Evolutionary conservation across 1,140 invertebrate species (phyloP), one percentile per base, ranked within the genome.

Genomic region (Latrodectus geometricus): DNA sequence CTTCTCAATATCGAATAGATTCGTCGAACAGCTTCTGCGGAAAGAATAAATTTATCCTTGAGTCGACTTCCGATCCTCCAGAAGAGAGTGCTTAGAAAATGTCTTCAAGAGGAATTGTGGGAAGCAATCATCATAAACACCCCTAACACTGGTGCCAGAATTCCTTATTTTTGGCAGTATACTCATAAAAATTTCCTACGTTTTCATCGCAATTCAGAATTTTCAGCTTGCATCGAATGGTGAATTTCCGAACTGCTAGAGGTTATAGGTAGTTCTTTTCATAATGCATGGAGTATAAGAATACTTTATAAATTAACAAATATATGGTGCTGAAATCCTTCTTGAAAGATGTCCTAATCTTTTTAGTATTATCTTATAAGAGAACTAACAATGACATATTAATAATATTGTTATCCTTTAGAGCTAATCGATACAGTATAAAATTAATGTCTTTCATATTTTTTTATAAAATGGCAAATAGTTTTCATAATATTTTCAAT

Each of bases 51-150:
- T 69, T 69, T 69, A 69, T 69, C 21, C 68, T 61, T 9, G 7
- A 69, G 21, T 8, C 56, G 23, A 73, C 72, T 73, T 73, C 72
- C 48, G 72, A 73, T 73, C 72, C n/a, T 23, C 21, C n/a, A 12
- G n/a, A 7, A 20, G 68, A 70, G 23, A 70, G 68, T 23, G 21
- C 48, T 73, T n/a, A 15, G 21, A 23, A 73, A 73, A 23, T 61
- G n/a, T 69, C 68, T 69, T 23, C 14, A 69, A 82, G 80, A 82
- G 80, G 56, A 82, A 82, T 70, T 74, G 80, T 20, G 80, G 80
- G 50, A 82, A 82, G 80, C 80, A 82, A 82, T 82, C 80, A 82
- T 82, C 80, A 82, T 82, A 82, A 82, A 82, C 80, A 82, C 80
- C 70, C 80, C 17, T 54, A 74, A 23, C 69, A 82, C 70, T 74